Evolutionary conservation across 2,113 vertebrate genomes (phyloP).

Genomic region (Lagopus muta): DNA sequence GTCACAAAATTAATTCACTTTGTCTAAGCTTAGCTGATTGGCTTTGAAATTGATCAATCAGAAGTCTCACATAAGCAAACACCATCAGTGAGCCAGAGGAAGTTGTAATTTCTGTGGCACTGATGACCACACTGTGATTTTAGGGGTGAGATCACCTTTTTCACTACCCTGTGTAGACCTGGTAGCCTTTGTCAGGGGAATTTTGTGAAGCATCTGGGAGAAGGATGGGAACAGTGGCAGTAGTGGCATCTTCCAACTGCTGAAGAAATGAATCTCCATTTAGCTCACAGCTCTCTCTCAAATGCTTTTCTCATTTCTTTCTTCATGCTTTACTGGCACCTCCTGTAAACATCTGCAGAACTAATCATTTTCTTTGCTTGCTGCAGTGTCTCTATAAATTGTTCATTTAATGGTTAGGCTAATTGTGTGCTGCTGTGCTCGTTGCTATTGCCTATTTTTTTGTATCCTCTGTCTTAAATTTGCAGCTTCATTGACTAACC

Average conservation of each 20-base stretch:
- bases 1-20: not conserved
- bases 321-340: not conserved
- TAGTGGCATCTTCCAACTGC: not conserved
- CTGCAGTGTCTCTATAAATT: not conserved
- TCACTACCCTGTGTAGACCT: not conserved
- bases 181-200: not conserved
- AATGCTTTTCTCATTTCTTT: not conserved
- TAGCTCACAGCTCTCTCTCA: not conserved
- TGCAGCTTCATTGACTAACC: not conserved
- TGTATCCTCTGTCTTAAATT: not conserved
- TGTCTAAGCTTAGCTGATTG: not conserved
- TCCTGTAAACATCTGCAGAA: not conserved
- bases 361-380: fast-evolving
- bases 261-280: not conserved
- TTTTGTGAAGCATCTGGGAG: not conserved
- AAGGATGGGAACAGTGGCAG: not conserved
- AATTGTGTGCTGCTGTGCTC: not conserved
- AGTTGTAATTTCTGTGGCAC: not conserved
- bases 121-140: not conserved
- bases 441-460: not conserved
- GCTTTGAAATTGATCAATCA: not conserved
- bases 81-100: not conserved
- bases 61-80: not conserved
- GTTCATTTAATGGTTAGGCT: not conserved
- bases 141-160: not conserved